phyloP scores from a whole-genome alignment of 2,888 invertebrate genomes.

The Amphipyra tragopoginis region DNA sequence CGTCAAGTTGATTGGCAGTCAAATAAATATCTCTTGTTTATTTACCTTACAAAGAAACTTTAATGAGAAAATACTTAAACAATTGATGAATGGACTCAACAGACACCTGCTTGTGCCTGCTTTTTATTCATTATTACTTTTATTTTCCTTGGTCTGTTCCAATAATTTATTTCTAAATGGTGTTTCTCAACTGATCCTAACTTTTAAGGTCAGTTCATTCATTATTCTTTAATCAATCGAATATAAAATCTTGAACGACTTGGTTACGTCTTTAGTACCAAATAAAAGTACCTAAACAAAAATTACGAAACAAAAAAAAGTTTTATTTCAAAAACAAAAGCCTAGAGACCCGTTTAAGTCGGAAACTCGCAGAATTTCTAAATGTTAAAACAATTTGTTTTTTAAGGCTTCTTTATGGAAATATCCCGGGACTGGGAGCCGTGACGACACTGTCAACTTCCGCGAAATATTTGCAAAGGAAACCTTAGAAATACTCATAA shows the following conservation, averaged over 20 bases:
- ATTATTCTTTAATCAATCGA: slow-evolving; percentile 1
- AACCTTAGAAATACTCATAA: slow-evolving; percentile 61
- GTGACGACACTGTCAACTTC: slow-evolving; percentile 68
- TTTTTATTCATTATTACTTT: background rate
- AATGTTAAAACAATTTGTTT: slow-evolving; percentile 75
- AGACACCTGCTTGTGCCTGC: background rate
- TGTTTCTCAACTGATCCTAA: too few species aligned
- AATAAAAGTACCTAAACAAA: slow-evolving; percentile 40
- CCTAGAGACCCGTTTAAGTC: slow-evolving; percentile 45
- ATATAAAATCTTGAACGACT: slow-evolving; percentile 5
- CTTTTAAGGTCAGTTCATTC: background rate
- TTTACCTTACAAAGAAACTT: slow-evolving; percentile 1
- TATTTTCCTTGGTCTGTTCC: background rate
- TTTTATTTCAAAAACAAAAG: slow-evolving; percentile 49
- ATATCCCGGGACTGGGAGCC: slow-evolving; percentile 50
- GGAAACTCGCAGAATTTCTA: slow-evolving; percentile 66
- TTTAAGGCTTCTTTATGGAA: slow-evolving; percentile 70
- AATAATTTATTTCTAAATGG: background rate
- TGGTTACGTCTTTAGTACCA: slow-evolving; percentile 3
- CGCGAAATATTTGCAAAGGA: slow-evolving; percentile 56
- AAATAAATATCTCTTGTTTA: slow-evolving; percentile 31
- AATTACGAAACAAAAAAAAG: slow-evolving; percentile 40
- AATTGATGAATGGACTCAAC: slow-evolving; percentile 4
- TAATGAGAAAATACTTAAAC: background rate
- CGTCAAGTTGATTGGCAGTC: slow-evolving; percentile 26